phyloP scores from a whole-genome alignment of 2,113 vertebrate species.

The Echinops telfairi region DNA sequence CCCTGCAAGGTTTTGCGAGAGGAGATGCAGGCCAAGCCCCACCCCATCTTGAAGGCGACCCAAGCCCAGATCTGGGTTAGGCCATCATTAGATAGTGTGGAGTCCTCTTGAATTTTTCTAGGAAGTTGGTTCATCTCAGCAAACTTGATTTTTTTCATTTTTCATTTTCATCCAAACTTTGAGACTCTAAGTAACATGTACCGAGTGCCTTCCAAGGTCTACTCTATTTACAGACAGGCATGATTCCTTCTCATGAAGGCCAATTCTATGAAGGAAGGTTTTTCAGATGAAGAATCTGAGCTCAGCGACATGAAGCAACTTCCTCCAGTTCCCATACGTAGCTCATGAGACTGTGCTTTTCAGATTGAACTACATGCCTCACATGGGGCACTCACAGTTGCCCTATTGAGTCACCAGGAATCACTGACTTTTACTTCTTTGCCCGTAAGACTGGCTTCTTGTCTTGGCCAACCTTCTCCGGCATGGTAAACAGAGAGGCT shows the following conservation, averaged over 20 bases:
- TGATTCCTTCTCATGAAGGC: conserved; percentile 4
- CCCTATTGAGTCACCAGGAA: conserved; percentile 14
- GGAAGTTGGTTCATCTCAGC: conserved; percentile 32
- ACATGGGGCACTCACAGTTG: not conserved
- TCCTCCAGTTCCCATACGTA: not conserved
- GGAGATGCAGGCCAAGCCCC: not conserved
- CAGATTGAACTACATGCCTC: conserved; percentile 5
- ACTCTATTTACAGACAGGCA: not conserved
- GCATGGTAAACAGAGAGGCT: not conserved
- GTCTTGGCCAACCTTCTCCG: conserved; percentile 22
- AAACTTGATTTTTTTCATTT: not conserved
- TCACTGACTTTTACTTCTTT: not conserved
- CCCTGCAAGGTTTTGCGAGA: not conserved
- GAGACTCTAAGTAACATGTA: conserved; percentile 14
- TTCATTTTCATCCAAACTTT: not conserved
- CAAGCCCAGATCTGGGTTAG: not conserved
- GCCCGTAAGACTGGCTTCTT: not conserved
- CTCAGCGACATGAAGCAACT: conserved; percentile 48
- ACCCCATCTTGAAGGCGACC: not conserved
- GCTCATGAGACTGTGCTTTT: not conserved
- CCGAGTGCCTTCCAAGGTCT: not conserved
- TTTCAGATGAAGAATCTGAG: conserved; percentile 34
- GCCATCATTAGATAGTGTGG: not conserved
- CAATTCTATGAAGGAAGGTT: not conserved
- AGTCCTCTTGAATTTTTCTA: not conserved